Base-by-base conservation (phyloP, 2,888 invertebrate species). In the Zygothrica quintamaculata region DNA sequence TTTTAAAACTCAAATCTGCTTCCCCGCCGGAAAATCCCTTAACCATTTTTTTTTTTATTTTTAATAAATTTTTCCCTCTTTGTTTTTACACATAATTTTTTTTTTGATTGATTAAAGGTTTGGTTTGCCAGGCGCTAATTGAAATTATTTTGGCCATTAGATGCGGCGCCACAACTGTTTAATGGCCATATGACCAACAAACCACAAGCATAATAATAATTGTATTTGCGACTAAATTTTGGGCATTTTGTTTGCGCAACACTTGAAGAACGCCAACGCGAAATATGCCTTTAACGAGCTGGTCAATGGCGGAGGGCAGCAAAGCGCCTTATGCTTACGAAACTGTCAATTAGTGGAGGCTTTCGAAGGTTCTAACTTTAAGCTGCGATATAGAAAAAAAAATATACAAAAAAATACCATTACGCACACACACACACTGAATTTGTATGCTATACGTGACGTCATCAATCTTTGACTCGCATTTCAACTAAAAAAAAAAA, bases 321-420 rank as follows among this genome's bases (percentile, higher is more conserved):
- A n/a, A n/a, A 47, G 58, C 66, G 67, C 31, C 46, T 50, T 9
- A 40, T 43, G 65, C 64, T 87, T 82, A 79, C 79, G 87, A 74
- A 82, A 82, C 82, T 85, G 87, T 84, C 82, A 84, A 84, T 87
- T 87, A 84, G 87, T 76, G 80, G 64, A 64, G 55, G 78, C 65
- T 80, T 64, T 64, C 52, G 57, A 22, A 11, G 42, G 51, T 31
- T 15, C 36, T 13, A 67, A 74, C 87, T 80, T 84, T 71, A 74
- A 82, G 73, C 74, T 60, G 39, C 13, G 40, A 16, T 22, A 31
- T 34, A 51, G 7, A 26, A 31, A 50, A 37, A 26, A 2, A 29
- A 18, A n/a, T 48, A 18, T 18, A 22, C 15, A 39, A 29, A 29
- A 5, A 29, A 7, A 5, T n/a, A 29, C 26, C 26, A 8, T 6